These are phyloP conservation scores for Corydoras maculifer DNA, from an alignment of 2,113 vertebrate genomes.

Conservation along the genomic window DNA sequence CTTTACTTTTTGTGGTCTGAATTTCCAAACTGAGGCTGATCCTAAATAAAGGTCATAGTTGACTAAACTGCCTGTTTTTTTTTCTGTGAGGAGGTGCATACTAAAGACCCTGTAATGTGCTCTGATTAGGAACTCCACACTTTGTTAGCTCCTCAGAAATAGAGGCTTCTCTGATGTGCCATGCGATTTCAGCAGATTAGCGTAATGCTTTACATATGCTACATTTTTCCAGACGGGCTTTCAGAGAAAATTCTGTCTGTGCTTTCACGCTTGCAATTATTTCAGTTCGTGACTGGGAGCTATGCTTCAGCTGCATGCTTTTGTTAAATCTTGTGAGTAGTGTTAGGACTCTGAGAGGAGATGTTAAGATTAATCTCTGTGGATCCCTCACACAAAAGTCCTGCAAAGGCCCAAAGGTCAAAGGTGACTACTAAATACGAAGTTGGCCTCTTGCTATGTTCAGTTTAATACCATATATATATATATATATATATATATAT, in stretches of 20 bases:
- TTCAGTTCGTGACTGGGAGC: conserved; percentile 18
- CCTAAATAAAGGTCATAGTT: conserved; percentile 31
- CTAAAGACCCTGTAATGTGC: conserved; percentile 39
- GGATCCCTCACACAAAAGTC: conserved; percentile 13
- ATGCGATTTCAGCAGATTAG: conserved; percentile 41
- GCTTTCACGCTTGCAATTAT: conserved; percentile 10
- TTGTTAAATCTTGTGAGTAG: conserved; percentile 16
- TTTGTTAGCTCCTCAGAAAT: conserved; percentile 41
- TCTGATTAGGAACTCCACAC: conserved; percentile 35
- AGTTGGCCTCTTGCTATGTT: conserved; percentile 22
- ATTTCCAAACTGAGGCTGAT: conserved; percentile 17
- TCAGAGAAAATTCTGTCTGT: conserved; percentile 35
- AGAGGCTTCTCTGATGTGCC: conserved; percentile 30
- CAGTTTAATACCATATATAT: not conserved
- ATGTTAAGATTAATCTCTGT: conserved; percentile 34
- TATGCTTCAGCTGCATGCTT: conserved; percentile 24
- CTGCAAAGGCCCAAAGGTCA: conserved; percentile 32
- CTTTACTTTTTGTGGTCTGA: conserved; percentile 20
- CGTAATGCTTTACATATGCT: conserved; percentile 45
- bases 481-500: too few relatives aligned
- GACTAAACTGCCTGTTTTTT: conserved; percentile 6
- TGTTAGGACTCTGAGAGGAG: conserved; percentile 23
- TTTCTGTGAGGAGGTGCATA: conserved; percentile 31
- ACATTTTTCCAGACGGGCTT: conserved; percentile 30
- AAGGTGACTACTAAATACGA: conserved; percentile 34